A percentile compares a stretch with the other conserved stretches of the same genome.
Evolutionary conservation across 2,888 invertebrate species (phyloP).

Genomic region (Plagodis dolabraria): DNA sequence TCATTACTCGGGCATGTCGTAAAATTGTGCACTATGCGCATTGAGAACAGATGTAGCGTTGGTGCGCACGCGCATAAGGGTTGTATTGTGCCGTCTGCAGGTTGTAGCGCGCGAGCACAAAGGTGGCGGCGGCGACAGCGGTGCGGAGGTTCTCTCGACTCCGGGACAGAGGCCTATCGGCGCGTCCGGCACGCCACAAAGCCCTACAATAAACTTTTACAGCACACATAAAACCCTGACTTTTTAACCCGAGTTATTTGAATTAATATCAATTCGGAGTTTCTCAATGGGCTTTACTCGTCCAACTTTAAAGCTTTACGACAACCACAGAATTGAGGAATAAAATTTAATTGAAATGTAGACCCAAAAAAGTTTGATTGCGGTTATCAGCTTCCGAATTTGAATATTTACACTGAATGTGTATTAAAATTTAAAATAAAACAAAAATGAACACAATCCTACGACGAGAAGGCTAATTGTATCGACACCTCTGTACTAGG

Average conservation of each 20-base stretch:
- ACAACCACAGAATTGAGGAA: conserved; percentile 81
- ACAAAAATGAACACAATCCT: conserved; percentile 43
- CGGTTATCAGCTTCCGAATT: conserved; percentile 84
- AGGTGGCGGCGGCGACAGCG: conserved; percentile 33
- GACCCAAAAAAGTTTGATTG: conserved; percentile 80
- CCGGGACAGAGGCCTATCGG: conserved; percentile 70
- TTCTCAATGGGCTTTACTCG: conserved; percentile 84
- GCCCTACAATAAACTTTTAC: conserved; percentile 84
- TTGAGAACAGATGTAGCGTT: conserved; percentile 36
- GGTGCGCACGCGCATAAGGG: conserved; percentile 47
- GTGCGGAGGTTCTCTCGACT: conserved; percentile 64
- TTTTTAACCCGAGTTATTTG: conserved; percentile 85
- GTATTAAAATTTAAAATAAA: conserved; percentile 50
- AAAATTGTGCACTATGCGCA: conserved; percentile 18
- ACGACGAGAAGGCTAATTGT: conserved; percentile 36
- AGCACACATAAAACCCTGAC: conserved; percentile 83
- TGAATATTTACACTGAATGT: conserved; percentile 81
- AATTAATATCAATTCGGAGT: conserved; percentile 85
- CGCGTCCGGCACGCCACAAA: conserved; percentile 82
- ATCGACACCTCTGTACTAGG: conserved; percentile 29
- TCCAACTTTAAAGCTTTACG: conserved; percentile 84
- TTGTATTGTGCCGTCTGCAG: conserved; percentile 35
- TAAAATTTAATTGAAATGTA: conserved; percentile 85
- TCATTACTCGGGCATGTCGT: conserved; percentile 12
- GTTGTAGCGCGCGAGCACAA: conserved; percentile 38